phyloP scores from a whole-genome alignment of 2,888 invertebrate species.

The Temnothorax ravouxi region DNA sequence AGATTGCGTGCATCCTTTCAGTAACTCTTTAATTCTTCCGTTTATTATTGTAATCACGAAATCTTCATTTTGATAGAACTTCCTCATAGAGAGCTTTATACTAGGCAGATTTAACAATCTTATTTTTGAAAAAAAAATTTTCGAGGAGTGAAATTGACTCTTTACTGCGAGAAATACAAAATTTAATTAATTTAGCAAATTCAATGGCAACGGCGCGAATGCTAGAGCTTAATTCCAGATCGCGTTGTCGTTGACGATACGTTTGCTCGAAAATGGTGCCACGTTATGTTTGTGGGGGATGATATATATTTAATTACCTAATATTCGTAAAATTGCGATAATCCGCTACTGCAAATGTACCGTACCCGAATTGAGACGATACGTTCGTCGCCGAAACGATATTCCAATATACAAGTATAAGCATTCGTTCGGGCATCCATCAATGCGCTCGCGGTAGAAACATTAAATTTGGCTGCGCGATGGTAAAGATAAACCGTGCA shows the following conservation, averaged over 20 bases:
- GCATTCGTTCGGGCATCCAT: constrained; percentile 1
- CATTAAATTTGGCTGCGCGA: constrained; percentile 21
- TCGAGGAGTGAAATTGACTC: background rate
- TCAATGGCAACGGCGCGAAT: background rate
- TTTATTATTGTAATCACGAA: background rate
- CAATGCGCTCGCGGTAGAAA: background rate
- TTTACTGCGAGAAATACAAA: background rate
- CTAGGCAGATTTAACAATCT: background rate
- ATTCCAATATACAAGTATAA: background rate
- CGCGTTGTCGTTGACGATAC: background rate
- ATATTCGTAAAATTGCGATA: background rate
- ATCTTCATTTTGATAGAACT: background rate
- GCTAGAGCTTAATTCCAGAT: background rate
- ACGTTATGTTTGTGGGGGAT: background rate
- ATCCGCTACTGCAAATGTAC: background rate
- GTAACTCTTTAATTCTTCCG: background rate
- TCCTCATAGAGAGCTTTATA: background rate
- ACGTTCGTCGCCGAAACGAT: background rate
- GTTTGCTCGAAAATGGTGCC: background rate
- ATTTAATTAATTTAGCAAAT: background rate
- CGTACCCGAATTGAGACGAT: background rate
- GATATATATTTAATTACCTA: constrained; percentile 19
- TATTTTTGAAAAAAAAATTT: background rate
- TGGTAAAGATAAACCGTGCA: constrained; percentile 22
- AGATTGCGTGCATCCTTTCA: background rate